Evolutionary conservation across 2,888 invertebrate genomes (phyloP).

Genomic region (Lithophane semibrunnea): DNA sequence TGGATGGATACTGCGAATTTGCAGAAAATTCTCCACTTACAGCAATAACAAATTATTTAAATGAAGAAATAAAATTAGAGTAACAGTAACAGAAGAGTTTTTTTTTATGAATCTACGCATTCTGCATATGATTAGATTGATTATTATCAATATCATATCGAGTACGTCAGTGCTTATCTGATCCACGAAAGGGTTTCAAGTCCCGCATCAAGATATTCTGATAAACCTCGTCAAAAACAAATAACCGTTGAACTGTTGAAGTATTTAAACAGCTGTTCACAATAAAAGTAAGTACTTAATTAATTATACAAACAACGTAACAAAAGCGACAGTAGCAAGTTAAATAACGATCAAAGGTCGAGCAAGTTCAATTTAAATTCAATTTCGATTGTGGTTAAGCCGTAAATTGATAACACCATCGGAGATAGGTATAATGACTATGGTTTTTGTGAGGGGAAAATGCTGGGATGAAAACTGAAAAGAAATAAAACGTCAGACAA

Average conservation of each 20-base stretch:
- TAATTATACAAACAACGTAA: conserved; percentile 9
- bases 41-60: neutral
- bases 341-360: conserved; percentile 29
- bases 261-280: neutral
- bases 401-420: neutral
- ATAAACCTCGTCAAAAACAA: conserved; percentile 20
- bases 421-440: neutral
- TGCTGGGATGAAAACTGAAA: neutral
- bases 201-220: conserved; percentile 3
- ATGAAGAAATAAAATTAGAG: neutral
- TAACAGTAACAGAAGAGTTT: neutral
- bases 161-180: conserved; percentile 25
- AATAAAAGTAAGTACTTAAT: conserved; percentile 2
- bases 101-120: neutral
- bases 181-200: conserved; percentile 34
- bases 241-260: neutral
- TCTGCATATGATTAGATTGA: conserved; percentile 16
- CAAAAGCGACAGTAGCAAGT: conserved; percentile 10
- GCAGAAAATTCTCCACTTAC: neutral
- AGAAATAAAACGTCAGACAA: too few species aligned
- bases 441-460: neutral
- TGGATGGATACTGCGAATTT: neutral
- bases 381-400: neutral
- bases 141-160: conserved; percentile 21
- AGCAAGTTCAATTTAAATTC: conserved; percentile 24